Conservation (phyloP, 2,797 vertebrate species). For the Salarias fasciatus region DNA sequence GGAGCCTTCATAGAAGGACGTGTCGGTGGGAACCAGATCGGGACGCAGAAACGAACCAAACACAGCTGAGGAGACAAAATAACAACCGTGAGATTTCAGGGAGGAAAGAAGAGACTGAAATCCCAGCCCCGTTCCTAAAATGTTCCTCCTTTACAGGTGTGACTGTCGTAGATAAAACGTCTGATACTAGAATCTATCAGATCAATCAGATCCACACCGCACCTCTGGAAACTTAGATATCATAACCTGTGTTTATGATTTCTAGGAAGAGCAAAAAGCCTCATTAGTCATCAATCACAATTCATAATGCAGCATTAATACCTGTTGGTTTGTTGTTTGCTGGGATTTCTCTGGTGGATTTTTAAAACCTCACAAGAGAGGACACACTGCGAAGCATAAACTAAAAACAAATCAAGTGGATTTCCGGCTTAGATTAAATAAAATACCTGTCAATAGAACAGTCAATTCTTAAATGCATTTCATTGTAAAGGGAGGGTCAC, state of each 20-base stretch:
- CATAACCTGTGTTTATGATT: not conserved
- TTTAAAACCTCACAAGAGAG: too few relatives aligned
- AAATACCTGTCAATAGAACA: too few relatives aligned
- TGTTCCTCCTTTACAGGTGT: not conserved
- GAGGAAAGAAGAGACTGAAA: too few relatives aligned
- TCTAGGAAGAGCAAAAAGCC: conserved; percentile 2
- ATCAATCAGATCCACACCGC: not conserved
- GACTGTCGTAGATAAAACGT: not conserved
- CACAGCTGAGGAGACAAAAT: conserved; percentile 55
- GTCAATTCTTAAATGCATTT: too few relatives aligned
- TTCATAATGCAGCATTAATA: not conserved
- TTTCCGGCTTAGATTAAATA: too few relatives aligned
- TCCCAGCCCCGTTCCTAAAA: not conserved
- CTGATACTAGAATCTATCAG: not conserved
- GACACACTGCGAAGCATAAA: too few relatives aligned
- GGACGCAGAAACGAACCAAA: conserved; percentile 74
- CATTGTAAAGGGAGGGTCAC: too few relatives aligned
- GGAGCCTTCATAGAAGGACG: conserved; percentile 74
- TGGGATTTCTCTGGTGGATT: too few relatives aligned
- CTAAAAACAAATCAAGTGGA: too few relatives aligned
- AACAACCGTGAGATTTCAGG: not conserved
- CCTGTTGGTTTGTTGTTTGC: not conserved
- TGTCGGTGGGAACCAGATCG: conserved; percentile 75
- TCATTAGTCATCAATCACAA: conserved; percentile 11
- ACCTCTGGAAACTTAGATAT: conserved; percentile 2